These are phyloP conservation scores for Dilophus febrilis DNA, from an alignment of 2,888 invertebrate species.

Conservation along the genomic window DNA sequence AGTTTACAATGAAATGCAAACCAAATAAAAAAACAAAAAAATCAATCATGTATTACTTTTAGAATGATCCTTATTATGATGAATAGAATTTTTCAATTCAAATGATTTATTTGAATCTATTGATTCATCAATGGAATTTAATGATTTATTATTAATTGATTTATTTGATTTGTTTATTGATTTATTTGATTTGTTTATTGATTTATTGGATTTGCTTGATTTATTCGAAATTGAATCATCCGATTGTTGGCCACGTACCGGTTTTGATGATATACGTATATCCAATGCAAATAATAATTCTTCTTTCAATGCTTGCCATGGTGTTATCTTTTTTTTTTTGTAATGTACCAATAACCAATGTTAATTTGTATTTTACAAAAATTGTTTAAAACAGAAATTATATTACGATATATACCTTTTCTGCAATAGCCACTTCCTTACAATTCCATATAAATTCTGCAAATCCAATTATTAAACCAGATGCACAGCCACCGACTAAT, in stretches of 20 bases:
- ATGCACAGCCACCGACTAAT: slow-evolving; percentile 50
- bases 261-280: slow-evolving; percentile 57
- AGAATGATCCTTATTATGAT: too few relatives aligned
- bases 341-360: slow-evolving; percentile 15
- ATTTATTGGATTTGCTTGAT: neutral
- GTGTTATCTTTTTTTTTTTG: slow-evolving; percentile 53
- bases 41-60: neutral
- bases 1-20: neutral
- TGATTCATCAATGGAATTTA: too few relatives aligned
- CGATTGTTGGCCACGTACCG: slow-evolving; percentile 28
- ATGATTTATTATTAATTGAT: too few relatives aligned
- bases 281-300: slow-evolving; percentile 56
- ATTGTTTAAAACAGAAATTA: too few relatives aligned
- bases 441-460: slow-evolving; percentile 77
- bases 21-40: neutral
- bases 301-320: slow-evolving; percentile 46
- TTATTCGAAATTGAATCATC: neutral
- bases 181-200: neutral
- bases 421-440: slow-evolving; percentile 55
- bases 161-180: neutral
- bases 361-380: too few relatives aligned
- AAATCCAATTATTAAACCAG: slow-evolving; percentile 57
- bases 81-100: too few relatives aligned
- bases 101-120: too few relatives aligned
- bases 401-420: slow-evolving; percentile 59